Conservation (phyloP, 2,888 invertebrate species). For the Aleiodes alternator region DNA sequence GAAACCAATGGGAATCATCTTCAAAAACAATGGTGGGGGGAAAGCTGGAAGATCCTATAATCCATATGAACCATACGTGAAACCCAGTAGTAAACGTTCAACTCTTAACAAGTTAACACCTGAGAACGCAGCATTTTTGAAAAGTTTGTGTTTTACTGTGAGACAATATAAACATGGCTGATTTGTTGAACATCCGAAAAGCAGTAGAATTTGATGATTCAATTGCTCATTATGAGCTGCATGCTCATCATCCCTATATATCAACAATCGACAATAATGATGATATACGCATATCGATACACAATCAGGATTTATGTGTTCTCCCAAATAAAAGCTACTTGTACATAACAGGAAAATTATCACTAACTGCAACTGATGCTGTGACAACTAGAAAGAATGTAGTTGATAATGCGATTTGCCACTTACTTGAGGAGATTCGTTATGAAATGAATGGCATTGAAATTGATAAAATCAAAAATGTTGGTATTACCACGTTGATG, state of each 20-base stretch:
- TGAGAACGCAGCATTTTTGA: not conserved
- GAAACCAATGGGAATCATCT: not conserved
- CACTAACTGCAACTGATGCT: not conserved
- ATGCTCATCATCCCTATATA: not conserved
- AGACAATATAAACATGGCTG: not conserved
- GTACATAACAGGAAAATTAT: not conserved
- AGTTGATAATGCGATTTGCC: not conserved
- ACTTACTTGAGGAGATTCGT: not conserved
- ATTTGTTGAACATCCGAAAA: no score
- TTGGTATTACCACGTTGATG: conserved; percentile 1
- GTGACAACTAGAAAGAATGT: not conserved
- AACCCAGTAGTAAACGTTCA: not conserved
- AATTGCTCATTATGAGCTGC: conserved; percentile 9
- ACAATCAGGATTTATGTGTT: conserved; percentile 17
- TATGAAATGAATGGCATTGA: conserved; percentile 1
- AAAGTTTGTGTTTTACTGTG: not conserved
- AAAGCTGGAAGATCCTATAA: no score
- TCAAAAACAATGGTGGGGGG: not conserved
- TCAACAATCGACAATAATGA: not conserved
- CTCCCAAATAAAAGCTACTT: not conserved
- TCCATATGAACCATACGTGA: not conserved
- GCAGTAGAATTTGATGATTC: not conserved
- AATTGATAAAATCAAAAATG: conserved; percentile 9
- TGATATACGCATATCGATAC: conserved; percentile 6
- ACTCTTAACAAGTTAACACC: not conserved